These are phyloP conservation scores for Sphyrna mokarran DNA, from an alignment of 2,113 vertebrate species.

Conservation along the genomic window DNA sequence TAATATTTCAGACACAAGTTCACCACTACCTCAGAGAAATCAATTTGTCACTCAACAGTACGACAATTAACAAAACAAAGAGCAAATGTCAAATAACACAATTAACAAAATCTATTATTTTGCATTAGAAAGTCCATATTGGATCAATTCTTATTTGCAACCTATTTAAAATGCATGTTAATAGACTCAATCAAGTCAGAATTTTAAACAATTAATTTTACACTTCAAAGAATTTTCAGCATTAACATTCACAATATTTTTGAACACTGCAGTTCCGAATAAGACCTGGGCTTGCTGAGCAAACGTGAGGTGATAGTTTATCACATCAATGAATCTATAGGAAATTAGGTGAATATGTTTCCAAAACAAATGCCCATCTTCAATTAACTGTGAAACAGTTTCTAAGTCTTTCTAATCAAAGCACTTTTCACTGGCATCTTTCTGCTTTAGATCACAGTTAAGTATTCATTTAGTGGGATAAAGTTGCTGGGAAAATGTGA, in stretches of 20 bases:
- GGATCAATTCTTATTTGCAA: neutral
- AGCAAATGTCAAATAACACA: neutral
- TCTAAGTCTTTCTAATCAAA: neutral
- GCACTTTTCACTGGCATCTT: neutral
- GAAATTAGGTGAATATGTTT: neutral
- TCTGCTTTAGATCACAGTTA: neutral
- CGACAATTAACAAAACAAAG: neutral
- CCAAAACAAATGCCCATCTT: neutral
- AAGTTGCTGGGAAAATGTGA: neutral
- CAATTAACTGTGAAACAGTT: neutral
- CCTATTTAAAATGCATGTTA: neutral
- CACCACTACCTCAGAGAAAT: neutral
- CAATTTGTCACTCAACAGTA: neutral
- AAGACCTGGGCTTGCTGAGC: neutral
- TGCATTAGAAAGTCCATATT: neutral
- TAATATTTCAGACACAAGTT: neutral
- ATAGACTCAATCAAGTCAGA: neutral
- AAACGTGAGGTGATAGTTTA: neutral
- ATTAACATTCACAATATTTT: neutral
- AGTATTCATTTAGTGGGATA: neutral
- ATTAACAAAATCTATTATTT: constrained; percentile 22
- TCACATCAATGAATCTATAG: neutral
- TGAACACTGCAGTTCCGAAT: too few species aligned
- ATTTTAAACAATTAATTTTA: neutral
- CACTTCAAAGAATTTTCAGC: neutral